Percentiles rank a stretch among this genome's conserved stretches.
Conservation (phyloP, 2,888 invertebrate genomes). For the Andrena marginata region DNA sequence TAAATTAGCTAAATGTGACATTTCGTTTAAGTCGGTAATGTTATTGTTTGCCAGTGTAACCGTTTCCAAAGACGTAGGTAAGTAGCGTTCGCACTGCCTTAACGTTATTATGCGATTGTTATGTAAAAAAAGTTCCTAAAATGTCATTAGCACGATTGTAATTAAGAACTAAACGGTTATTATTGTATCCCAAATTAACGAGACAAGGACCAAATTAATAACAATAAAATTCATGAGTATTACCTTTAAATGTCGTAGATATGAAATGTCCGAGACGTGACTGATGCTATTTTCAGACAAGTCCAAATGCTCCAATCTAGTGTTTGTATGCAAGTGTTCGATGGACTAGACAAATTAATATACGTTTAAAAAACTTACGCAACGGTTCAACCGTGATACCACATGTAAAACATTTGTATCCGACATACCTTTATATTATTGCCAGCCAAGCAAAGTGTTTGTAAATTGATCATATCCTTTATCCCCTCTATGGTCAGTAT, state of each 20-base stretch:
- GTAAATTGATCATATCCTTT: slow-evolving; percentile 92
- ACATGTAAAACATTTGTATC: neutral
- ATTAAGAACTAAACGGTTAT: slow-evolving; percentile 39
- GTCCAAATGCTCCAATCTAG: slow-evolving; percentile 93
- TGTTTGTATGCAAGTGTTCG: slow-evolving; percentile 94
- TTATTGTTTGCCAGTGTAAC: slow-evolving; percentile 93
- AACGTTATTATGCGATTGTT: slow-evolving; percentile 94
- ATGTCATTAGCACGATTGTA: slow-evolving; percentile 62
- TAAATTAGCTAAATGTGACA: slow-evolving; percentile 92
- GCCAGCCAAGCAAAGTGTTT: slow-evolving; percentile 93
- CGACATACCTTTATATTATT: slow-evolving; percentile 93
- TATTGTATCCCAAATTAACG: slow-evolving; percentile 6
- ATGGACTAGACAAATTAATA: slow-evolving; percentile 87
- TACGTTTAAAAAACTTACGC: slow-evolving; percentile 26
- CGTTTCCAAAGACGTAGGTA: slow-evolving; percentile 91
- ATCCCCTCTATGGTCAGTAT: slow-evolving; percentile 96
- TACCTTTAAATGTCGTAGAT: slow-evolving; percentile 93
- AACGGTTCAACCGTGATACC: neutral
- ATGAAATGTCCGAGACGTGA: slow-evolving; percentile 93
- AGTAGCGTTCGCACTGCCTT: slow-evolving; percentile 92
- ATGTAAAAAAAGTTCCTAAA: slow-evolving; percentile 93
- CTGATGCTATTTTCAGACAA: slow-evolving; percentile 95
- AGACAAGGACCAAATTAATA: slow-evolving; percentile 12
- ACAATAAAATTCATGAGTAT: slow-evolving; percentile 2
- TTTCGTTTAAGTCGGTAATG: slow-evolving; percentile 94